Conservation (phyloP, 2,888 invertebrate species). For the Dicyrtomina minuta region DNA sequence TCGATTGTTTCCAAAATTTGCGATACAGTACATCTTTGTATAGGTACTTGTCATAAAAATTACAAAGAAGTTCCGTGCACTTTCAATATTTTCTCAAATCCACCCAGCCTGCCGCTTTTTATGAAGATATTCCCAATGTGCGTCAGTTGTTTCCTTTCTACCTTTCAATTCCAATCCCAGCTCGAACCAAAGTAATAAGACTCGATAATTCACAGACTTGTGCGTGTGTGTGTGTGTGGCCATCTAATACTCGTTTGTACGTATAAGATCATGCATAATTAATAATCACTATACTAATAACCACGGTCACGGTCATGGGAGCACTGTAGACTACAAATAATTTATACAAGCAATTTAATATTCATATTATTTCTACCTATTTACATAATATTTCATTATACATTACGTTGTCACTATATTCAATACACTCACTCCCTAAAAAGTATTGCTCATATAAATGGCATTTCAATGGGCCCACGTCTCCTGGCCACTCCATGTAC, state of each 20-base stretch:
- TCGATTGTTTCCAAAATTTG: too few species aligned
- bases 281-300: too few species aligned
- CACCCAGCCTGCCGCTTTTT: too few species aligned
- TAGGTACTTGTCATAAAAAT: too few species aligned
- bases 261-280: too few species aligned
- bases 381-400: neutral
- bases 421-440: neutral
- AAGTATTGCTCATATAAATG: too few species aligned
- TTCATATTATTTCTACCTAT: neutral
- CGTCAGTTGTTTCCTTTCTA: constrained; percentile 20
- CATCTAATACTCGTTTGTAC: neutral
- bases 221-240: neutral
- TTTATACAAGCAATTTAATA: neutral
- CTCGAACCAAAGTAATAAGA: neutral
- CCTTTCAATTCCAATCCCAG: neutral
- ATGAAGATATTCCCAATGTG: too few species aligned
- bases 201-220: constrained; percentile 23
- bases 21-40: too few species aligned
- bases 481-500: neutral
- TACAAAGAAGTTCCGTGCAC: too few species aligned
- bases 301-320: too few species aligned
- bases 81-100: too few species aligned
- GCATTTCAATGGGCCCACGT: neutral
- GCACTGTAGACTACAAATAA: neutral
- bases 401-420: neutral